Base-by-base conservation (phyloP, 2,888 invertebrate genomes). In the Phrixothrix hirtus region DNA sequence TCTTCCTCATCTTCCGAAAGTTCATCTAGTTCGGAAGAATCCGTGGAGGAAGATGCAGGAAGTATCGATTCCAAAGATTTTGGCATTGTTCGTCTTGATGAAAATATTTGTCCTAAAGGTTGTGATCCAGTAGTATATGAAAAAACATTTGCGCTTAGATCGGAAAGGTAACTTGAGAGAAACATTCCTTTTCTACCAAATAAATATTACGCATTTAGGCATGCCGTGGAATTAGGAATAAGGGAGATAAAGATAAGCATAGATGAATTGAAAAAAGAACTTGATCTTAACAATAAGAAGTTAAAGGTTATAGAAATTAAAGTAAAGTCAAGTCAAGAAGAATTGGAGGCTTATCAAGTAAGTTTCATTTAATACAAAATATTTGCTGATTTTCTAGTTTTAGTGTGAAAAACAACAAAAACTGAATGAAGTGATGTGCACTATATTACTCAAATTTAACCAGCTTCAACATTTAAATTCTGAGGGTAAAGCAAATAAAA, bases 351-450 rank as follows among this genome's bases (percentile, higher is more conserved):
- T 17, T 87, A 85, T 65, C 81, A 87, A 79, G 88, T 87, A 75
- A 61, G 9, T 15, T 37, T n/a, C n/a, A n/a, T n/a, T n/a, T n/a
- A n/a, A n/a, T n/a, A 11, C 4, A 9, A 31, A 9, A 31, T 13
- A 11, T 6, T 16, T 4, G 5, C 3, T 2, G 15, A 16, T 4
- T 29, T 37, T 50, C 53, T 45, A 31, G 57, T 66, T 74, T 10
- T 63, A 90, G 87, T 78, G 81, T 65, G 83, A 86, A 70, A 85
- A 89, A 73, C 93, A 93, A 73, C 80, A 79, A 52, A 81, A 86
- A 68, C 74, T 95, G 68, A 94, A 94, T 67, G 84, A 90, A 46
- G 83, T 94, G 1, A 83, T 87, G 39, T 80, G 84, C 48, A 82
- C 86, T 1, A 81, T 89, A 0, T 75, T 89, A 4, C 66, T 92